phyloP scores from a whole-genome alignment of 2,113 vertebrate species.

The Aptenodytes patagonicus region DNA sequence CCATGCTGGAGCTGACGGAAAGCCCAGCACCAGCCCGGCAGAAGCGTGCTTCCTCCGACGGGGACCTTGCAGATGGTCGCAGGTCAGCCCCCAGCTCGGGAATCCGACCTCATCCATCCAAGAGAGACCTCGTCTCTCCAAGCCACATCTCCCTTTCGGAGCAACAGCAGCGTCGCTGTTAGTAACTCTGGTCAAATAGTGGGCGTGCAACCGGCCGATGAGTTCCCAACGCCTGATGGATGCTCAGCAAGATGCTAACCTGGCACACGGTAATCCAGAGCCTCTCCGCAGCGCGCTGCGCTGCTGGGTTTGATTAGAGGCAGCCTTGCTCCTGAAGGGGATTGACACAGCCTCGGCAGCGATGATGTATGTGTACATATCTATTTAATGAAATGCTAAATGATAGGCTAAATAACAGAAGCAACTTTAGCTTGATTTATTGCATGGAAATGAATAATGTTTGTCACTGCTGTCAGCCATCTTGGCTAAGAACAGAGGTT shows the following conservation, averaged over 20 bases:
- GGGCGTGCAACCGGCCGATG: accelerated
- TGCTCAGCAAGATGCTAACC: neutral
- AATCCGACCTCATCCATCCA: neutral
- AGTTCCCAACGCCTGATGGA: accelerated
- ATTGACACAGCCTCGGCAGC: neutral
- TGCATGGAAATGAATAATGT: neutral
- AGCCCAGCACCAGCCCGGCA: neutral
- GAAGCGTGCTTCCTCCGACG: neutral
- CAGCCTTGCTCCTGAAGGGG: neutral
- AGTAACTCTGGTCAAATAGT: accelerated
- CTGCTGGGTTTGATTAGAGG: neutral
- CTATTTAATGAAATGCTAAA: slow-evolving; percentile 46
- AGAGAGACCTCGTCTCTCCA: neutral
- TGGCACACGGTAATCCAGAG: accelerated
- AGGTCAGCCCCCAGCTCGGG: neutral
- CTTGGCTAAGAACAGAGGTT: slow-evolving; percentile 30
- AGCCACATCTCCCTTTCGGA: neutral
- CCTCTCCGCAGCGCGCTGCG: accelerated
- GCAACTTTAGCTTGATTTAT: slow-evolving; percentile 51
- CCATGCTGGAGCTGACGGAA: neutral
- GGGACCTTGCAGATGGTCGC: neutral
- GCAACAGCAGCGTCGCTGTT: neutral
- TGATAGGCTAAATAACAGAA: slow-evolving; percentile 20
- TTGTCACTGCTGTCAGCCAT: slow-evolving; percentile 44
- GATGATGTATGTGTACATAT: neutral